phyloP scores from a whole-genome alignment of 2,888 invertebrate genomes.

The Lasius platythorax region DNA sequence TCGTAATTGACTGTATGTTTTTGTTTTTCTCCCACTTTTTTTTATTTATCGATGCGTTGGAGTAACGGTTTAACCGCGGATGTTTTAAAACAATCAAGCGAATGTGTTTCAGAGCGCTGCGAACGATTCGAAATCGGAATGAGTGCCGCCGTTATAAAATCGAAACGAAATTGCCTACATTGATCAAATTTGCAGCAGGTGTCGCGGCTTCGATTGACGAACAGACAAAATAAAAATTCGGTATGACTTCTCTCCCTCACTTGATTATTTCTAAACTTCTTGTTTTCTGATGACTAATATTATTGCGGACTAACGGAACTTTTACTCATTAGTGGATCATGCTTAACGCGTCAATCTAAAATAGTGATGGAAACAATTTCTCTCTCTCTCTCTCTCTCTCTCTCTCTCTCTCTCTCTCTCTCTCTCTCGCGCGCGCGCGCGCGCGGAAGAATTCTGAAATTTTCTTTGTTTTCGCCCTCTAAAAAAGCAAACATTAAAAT shows the following conservation, averaged over 20 bases:
- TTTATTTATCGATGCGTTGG: conserved; percentile 45
- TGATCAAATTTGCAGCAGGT: conserved; percentile 53
- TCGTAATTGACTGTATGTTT: conserved; percentile 50
- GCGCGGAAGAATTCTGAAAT: background rate
- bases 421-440: no score
- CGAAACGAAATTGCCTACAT: conserved; percentile 44
- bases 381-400: background rate
- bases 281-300: background rate
- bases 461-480: no score
- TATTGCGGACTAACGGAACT: background rate
- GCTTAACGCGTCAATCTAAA: background rate
- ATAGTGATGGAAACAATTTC: background rate
- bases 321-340: background rate
- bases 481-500: conserved; percentile 43
- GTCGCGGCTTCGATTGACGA: conserved; percentile 44
- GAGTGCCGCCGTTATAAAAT: conserved; percentile 51
- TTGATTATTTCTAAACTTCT: background rate
- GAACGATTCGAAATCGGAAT: conserved; percentile 54
- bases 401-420: no score
- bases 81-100: conserved; percentile 57
- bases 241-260: background rate
- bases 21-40: conserved; percentile 25
- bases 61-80: conserved; percentile 55
- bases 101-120: conserved; percentile 50
- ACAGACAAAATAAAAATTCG: conserved; percentile 32